Evolutionary conservation across 2,888 invertebrate species (phyloP).

Genomic region (Patella ulyssiponensis): DNA sequence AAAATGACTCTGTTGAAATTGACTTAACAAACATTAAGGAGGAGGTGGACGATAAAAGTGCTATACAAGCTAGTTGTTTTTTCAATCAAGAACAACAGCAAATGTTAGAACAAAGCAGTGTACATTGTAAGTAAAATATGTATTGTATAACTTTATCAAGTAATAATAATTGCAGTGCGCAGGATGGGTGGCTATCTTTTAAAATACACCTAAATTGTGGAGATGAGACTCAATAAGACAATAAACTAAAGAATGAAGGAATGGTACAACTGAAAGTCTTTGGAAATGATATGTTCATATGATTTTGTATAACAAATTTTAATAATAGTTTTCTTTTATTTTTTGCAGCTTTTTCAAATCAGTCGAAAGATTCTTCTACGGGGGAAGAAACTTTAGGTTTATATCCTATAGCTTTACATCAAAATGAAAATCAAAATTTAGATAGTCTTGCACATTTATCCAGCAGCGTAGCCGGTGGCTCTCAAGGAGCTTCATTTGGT

Average conservation of each 20-base stretch:
- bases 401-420: background rate
- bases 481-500: background rate
- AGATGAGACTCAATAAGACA: no score
- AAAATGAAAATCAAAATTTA: background rate
- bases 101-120: conserved; percentile 3
- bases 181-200: no score
- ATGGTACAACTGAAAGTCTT: no score
- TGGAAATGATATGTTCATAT: no score
- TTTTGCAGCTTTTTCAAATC: no score
- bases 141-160: no score
- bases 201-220: no score
- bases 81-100: background rate
- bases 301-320: no score
- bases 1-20: background rate
- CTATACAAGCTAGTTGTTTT: conserved; percentile 11
- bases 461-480: background rate
- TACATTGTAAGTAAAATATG: background rate
- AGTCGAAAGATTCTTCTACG: no score
- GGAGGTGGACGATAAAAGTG: conserved; percentile 6
- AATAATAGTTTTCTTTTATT: no score
- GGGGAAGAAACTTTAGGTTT: background rate
- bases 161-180: no score
- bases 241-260: no score
- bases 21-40: conserved; percentile 7
- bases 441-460: background rate